Evolutionary conservation across 2,888 invertebrate species (phyloP), one percentile per base, ranked within the genome.

Genomic region (Protodeltote pygarga): DNA sequence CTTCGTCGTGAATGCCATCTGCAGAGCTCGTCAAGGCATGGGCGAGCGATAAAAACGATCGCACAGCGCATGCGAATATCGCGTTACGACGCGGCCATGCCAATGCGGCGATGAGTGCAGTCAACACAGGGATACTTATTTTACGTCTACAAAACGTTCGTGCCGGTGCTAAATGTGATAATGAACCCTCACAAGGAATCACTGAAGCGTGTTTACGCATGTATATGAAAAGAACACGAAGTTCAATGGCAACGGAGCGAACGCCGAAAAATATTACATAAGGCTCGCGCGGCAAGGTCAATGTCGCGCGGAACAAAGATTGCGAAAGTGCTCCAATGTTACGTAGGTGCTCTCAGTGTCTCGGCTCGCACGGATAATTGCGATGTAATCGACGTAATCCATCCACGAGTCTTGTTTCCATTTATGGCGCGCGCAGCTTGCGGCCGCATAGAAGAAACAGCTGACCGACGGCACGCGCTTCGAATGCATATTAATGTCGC

Each of bases 351-450:
- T n/a, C n/a, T n/a, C 77, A 64, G 76, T 70, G n/a, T 73, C 74
- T 68, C 73, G 71, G 69, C 77, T 74, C 77, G 81, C 76, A 66
- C 81, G 81, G 81, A 87, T 89, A 89, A 90, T 90, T 89, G 89
- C 89, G 81, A 85, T 85, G 89, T 90, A 91, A 92, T 90, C 87
- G 84, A 41, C 83, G 90, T 90, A 91, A 90, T 91, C 87, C 89
- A 86, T 87, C 89, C 86, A 74, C 81, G 65, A 76, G 82, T 68
- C 87, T 75, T 75, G 89, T 89, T 90, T 87, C 90, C 90, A 80
- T 92, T 80, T 87, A 90, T 79, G 91, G 89, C 73, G 77, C 77
- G 79, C 78, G 86, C 91, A 90, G 90, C 91, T 89, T 89, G 90
- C 79, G 76, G 75, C 75, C 81, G 75, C 85, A 85, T 89, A 89